Evolutionary conservation across 1,140 invertebrate species (phyloP), one percentile per base, ranked within the genome.

Genomic region (Drosophila repleta): DNA sequence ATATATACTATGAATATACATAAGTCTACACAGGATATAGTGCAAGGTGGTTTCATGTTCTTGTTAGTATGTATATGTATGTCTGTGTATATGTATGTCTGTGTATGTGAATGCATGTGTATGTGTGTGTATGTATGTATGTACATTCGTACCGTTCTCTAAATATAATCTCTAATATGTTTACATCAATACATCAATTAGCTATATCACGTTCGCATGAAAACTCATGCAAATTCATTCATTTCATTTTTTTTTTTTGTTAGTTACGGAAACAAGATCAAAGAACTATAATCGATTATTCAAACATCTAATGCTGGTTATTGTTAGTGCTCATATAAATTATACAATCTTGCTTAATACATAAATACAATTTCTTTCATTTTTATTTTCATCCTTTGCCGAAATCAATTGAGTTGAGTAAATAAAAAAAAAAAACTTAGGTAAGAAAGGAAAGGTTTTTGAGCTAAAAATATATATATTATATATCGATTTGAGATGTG

Each of bases 101-200:
- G 39, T 4, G 4, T n/a, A n/a, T n/a, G n/a, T n/a, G n/a, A n/a
- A n/a, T 39, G 11, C n/a, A 39, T 39, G 37, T 39, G n/a, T n/a
- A 17, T 41, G 0, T 41, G 6, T 41, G 15, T 4, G 17, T 43
- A 43, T 26, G 18, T 35, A 13, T 17, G 13, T 39, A 26, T 39
- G 10, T 20, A 26, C n/a, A 11, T 61, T 32, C 32, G 32, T 35
- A 35, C 5, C 32, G 32, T 35, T 35, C 11, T 10, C 32, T 35
- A 58, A 41, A 13, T 37, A 48, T 39, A 29, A 41, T 51, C 20
- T 39, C 49, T 41, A 13, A 29, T 37, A 15, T 51, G 43, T 62
- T 62, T 64, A 56, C 48, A 68, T 52, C 58, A 61, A 62, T 60
- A 60, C 56, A 60, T 49, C 46, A 67, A 49, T 43, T 58, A 37